These are phyloP conservation scores for Neocrepidodera transversa DNA, from an alignment of 2,888 invertebrate genomes.

Conservation along the genomic window DNA sequence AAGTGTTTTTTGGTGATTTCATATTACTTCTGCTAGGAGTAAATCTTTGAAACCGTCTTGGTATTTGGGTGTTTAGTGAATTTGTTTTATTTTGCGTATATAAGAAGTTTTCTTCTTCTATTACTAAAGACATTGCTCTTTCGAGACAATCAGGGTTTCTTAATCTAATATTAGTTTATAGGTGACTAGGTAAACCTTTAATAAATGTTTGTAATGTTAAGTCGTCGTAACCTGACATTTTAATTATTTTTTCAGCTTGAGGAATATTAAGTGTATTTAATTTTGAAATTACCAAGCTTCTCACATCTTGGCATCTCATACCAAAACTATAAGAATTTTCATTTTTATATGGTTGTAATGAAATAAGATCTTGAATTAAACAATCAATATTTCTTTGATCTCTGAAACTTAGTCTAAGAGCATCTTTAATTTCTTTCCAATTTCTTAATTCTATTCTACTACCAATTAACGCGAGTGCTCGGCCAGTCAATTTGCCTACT, in stretches of 20 bases:
- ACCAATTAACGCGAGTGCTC: too few relatives aligned
- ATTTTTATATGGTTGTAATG: not conserved
- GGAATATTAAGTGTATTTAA: too few relatives aligned
- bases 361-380: too few relatives aligned
- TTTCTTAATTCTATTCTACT: not conserved
- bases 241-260: too few relatives aligned
- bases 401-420: not conserved
- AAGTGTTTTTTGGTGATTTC: too few relatives aligned
- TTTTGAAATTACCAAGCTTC: too few relatives aligned
- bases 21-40: too few relatives aligned
- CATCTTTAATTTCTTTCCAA: not conserved
- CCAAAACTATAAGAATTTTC: not conserved
- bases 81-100: not conserved
- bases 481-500: too few relatives aligned
- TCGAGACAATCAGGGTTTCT: constrained; percentile 5
- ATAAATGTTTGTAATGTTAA: constrained; percentile 12
- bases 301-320: too few relatives aligned
- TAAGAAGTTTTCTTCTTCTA: constrained; percentile 2
- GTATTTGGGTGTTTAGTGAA: not conserved
- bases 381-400: not conserved
- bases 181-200: too few relatives aligned
- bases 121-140: constrained; percentile 7
- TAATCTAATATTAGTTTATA: too few relatives aligned
- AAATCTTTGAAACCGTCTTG: not conserved
- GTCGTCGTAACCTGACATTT: not conserved